phyloP scores from a whole-genome alignment of 2,797 vertebrate species.

The Sebastes matsubarae region DNA sequence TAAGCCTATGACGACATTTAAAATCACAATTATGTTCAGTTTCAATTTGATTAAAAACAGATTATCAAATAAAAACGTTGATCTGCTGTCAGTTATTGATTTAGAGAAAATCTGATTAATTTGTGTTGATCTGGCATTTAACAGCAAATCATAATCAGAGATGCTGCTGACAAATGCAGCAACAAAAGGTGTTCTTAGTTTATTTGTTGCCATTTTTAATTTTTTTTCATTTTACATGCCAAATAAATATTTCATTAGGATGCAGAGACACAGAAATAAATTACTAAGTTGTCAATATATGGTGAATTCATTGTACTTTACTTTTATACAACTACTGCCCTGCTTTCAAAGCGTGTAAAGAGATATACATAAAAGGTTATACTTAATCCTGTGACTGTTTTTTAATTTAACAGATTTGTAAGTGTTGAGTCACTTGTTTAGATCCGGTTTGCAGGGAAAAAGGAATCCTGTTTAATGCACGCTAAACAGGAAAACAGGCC shows the following conservation, averaged over 20 bases:
- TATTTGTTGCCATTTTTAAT: background rate
- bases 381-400: background rate
- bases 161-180: background rate
- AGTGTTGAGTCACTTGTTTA: background rate
- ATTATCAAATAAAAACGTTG: background rate
- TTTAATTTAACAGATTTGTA: background rate
- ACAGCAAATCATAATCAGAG: background rate
- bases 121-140: background rate
- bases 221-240: background rate
- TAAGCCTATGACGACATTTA: background rate
- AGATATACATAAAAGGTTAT: background rate
- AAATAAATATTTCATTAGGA: slow-evolving; percentile 3
- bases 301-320: background rate
- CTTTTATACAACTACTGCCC: background rate
- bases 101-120: background rate
- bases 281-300: background rate
- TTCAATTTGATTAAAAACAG: background rate
- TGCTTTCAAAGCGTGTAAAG: background rate
- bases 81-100: background rate
- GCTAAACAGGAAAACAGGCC: background rate
- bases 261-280: background rate
- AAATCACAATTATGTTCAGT: background rate
- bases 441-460: background rate
- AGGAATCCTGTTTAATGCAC: background rate
- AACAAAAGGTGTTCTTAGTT: background rate